Base-by-base conservation (phyloP, 2,113 vertebrate species). In the Rhinolophus sinicus region DNA sequence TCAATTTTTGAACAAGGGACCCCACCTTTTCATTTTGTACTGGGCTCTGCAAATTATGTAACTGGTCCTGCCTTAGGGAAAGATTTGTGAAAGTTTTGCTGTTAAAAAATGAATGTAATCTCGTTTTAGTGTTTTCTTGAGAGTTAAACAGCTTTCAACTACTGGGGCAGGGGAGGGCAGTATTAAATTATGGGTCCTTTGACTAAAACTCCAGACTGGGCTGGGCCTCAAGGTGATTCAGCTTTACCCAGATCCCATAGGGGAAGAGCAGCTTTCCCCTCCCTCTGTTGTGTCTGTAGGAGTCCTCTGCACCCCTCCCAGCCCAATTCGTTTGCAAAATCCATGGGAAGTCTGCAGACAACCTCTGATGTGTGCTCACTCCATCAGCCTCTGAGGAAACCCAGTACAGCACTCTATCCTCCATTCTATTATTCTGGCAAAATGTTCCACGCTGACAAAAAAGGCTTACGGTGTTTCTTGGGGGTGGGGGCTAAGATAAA, bases 301-400 rank as follows among this genome's bases (percentile, higher is more conserved):
- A 5, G 0, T 6, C 70, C 22, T 15, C 28, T 16, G 18, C 2
- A 8, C 11, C 40, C 15, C 0, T 50, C 44, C 8, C 15, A 24
- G 28, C 22, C n/a, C 24, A 28, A 7, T 26, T 22, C 65, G 6
- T 64, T 13, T 64, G 38, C 40, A 52, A 73, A 40, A 35, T 38
- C 35, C 6, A 1, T 14, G 56, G 69, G n/a, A n/a, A 76, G 52
- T 19, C 30, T 56, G 24, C 6, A 14, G 77, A 33, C 64, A 73
- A 4, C 5, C 30, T 16, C 30, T 14, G 33, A 4, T 5, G 2
- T 65, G 56, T 38, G 35, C 19, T 65, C 33, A 18, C 54, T 60
- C 47, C 56, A 12, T 65, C 65, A 38, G 47, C 18, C 14, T 40
- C 64, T n/a, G 58, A 26, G 30, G 65, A 77, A 64, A 2, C 28